A percentile compares a stretch with the other conserved stretches of the same genome.
Evolutionary conservation across 2,888 invertebrate species (phyloP).

Genomic region (Allophyes oxyacanthae): DNA sequence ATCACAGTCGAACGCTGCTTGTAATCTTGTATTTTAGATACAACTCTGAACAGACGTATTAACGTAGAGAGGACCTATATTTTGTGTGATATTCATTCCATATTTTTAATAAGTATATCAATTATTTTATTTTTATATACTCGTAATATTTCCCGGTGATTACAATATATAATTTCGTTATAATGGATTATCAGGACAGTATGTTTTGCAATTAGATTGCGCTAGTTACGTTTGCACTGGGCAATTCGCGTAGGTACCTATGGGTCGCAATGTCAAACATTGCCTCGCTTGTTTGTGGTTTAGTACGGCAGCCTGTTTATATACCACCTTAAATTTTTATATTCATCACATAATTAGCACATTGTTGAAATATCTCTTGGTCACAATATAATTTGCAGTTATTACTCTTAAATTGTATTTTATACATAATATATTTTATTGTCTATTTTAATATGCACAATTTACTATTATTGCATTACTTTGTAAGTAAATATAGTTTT

Average conservation of each 20-base stretch:
- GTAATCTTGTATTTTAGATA: slow-evolving; percentile 53
- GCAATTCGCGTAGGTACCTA: slow-evolving; percentile 45
- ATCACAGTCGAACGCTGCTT: slow-evolving; percentile 52
- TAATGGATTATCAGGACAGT: slow-evolving; percentile 62
- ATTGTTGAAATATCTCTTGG: slow-evolving; percentile 77
- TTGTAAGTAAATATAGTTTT: slow-evolving; percentile 82
- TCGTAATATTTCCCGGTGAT: slow-evolving; percentile 74
- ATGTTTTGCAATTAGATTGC: slow-evolving; percentile 87
- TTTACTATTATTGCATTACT: slow-evolving; percentile 85
- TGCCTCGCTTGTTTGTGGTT: slow-evolving; percentile 68
- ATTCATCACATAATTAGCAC: slow-evolving; percentile 69
- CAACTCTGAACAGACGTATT: slow-evolving; percentile 53
- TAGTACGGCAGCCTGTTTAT: slow-evolving; percentile 34
- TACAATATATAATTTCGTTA: slow-evolving; percentile 65
- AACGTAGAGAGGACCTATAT: slow-evolving; percentile 78
- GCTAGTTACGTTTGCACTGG: slow-evolving; percentile 79
- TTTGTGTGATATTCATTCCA: slow-evolving; percentile 89
- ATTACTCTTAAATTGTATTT: slow-evolving; percentile 84
- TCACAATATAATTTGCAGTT: slow-evolving; percentile 84
- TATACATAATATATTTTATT: slow-evolving; percentile 87
- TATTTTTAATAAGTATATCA: slow-evolving; percentile 70
- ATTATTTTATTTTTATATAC: slow-evolving; percentile 77
- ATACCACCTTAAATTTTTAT: slow-evolving; percentile 55
- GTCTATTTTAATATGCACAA: slow-evolving; percentile 87
- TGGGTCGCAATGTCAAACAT: slow-evolving; percentile 81